These are phyloP conservation scores for Anodontia alba DNA, from an alignment of 2,888 invertebrate species.

Conservation along the genomic window DNA sequence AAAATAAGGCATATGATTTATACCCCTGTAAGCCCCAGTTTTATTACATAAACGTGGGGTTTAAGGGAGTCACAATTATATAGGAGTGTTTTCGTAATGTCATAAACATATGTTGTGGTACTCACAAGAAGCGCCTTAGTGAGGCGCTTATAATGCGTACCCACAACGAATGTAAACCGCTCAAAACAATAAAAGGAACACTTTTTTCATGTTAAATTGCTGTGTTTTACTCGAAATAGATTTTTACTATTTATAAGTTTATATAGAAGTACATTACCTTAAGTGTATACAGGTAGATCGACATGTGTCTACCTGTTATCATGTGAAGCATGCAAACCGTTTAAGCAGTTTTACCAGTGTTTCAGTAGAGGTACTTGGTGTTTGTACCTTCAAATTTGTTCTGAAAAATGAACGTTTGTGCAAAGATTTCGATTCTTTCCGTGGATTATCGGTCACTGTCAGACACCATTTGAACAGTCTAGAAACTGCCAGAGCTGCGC, in stretches of 20 bases:
- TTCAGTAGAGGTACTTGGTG: not conserved
- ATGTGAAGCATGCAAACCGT: not conserved
- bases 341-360: slow-evolving; percentile 6
- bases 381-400: slow-evolving; percentile 1
- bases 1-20: too few relatives aligned
- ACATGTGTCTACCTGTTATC: slow-evolving; percentile 3
- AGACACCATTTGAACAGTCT: slow-evolving; percentile 3
- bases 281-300: not conserved
- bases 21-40: too few relatives aligned
- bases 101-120: too few relatives aligned
- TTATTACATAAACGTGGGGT: too few relatives aligned
- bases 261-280: not conserved
- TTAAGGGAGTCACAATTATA: too few relatives aligned
- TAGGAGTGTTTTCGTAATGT: too few relatives aligned
- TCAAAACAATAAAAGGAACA: slow-evolving; percentile 1
- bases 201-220: not conserved
- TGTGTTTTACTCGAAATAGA: not conserved
- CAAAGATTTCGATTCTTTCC: not conserved
- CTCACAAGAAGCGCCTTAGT: too few relatives aligned
- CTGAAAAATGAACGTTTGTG: slow-evolving; percentile 2
- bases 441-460: not conserved
- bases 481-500: slow-evolving; percentile 5
- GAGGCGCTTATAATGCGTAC: too few relatives aligned
- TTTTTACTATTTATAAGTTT: not conserved
- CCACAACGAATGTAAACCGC: not conserved